Conservation (phyloP, 2,113 vertebrate species). For the Diphyllodes magnificus region DNA sequence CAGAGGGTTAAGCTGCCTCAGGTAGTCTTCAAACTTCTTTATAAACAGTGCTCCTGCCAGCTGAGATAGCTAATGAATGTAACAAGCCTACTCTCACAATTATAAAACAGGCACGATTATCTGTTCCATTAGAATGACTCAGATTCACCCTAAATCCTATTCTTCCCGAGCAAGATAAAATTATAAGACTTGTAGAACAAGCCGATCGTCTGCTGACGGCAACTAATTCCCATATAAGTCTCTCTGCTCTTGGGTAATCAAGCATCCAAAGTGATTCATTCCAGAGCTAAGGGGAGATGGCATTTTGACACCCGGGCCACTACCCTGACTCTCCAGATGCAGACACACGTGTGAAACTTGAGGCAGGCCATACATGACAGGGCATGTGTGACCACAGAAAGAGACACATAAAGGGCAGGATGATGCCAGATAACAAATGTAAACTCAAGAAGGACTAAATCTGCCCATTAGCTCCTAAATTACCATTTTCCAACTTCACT, state of each 20-base stretch:
- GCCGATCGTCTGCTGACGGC: neutral
- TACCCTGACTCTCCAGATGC: neutral
- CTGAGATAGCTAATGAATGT: neutral
- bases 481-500: neutral
- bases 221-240: slow-evolving; percentile 12
- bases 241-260: slow-evolving; percentile 12
- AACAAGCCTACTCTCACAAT: neutral
- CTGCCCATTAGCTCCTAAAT: neutral
- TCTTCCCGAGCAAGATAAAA: slow-evolving; percentile 29
- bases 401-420: neutral
- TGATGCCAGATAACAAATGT: neutral
- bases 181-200: slow-evolving; percentile 36
- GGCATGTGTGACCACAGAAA: neutral
- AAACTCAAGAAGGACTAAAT: neutral
- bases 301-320: neutral
- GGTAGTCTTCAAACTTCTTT: neutral
- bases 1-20: neutral
- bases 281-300: neutral
- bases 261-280: slow-evolving; percentile 44
- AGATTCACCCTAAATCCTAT: slow-evolving; percentile 13
- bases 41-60: neutral
- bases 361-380: neutral
- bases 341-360: neutral
- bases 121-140: slow-evolving; percentile 8
- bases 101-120: neutral